Evolutionary conservation across 2,888 invertebrate genomes (phyloP).

Genomic region (Athalia cordata): DNA sequence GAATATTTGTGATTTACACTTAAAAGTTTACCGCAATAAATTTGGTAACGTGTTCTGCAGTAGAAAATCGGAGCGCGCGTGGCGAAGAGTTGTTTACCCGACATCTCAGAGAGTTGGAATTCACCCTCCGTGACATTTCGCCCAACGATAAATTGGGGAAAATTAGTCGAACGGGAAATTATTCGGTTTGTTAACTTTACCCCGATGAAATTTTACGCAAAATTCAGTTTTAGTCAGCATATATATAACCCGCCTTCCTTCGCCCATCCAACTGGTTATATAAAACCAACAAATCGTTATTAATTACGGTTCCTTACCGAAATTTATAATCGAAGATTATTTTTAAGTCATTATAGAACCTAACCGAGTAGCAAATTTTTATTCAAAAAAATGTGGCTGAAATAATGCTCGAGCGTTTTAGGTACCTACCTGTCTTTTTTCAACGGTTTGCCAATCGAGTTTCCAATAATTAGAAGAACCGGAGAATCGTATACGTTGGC

Average conservation of each 20-base stretch:
- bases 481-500: slow-evolving; percentile 26
- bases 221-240: not conserved
- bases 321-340: slow-evolving; percentile 11
- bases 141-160: not conserved
- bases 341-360: no score
- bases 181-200: slow-evolving; percentile 2
- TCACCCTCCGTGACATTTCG: slow-evolving; percentile 20
- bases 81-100: slow-evolving; percentile 5
- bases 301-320: not conserved
- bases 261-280: not conserved
- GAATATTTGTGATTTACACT: slow-evolving; percentile 11
- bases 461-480: slow-evolving; percentile 32
- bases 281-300: slow-evolving; percentile 15
- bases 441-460: slow-evolving; percentile 15
- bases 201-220: not conserved
- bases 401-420: not conserved
- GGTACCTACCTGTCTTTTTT: not conserved
- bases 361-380: no score
- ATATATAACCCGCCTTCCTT: no score
- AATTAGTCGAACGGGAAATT: slow-evolving; percentile 6
- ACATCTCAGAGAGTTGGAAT: not conserved
- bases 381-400: not conserved
- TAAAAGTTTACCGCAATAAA: slow-evolving; percentile 14
- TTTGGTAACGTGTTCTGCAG: slow-evolving; percentile 1
- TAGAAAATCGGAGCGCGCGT: not conserved